A percentile compares a stretch with the other conserved stretches of the same genome.
Evolutionary conservation across 2,797 vertebrate genomes (phyloP).

Genomic region (Champsocephalus esox): DNA sequence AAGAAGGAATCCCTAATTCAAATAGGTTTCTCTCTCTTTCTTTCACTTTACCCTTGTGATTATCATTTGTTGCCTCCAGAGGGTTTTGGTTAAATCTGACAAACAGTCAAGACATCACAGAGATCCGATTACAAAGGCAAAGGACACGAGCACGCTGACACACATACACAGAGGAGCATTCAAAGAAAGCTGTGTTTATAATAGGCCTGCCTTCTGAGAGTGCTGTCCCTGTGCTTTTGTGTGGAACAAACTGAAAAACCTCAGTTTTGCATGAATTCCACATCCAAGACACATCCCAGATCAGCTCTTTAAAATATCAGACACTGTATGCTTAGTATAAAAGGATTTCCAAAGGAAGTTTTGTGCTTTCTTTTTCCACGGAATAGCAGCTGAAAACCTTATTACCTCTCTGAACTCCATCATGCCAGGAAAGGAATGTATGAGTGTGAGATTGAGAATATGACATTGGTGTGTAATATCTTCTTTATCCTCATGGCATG

Average conservation of each 20-base stretch:
- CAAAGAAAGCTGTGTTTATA: slow-evolving; percentile 55
- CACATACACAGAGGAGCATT: slow-evolving; percentile 31
- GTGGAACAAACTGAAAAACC: slow-evolving; percentile 53
- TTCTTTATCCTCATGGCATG: slow-evolving; percentile 14
- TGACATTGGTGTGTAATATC: slow-evolving; percentile 21
- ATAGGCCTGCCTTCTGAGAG: slow-evolving; percentile 55
- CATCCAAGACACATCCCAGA: slow-evolving; percentile 31
- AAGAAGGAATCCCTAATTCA: slow-evolving; percentile 65
- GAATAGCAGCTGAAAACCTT: slow-evolving; percentile 29
- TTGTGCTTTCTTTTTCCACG: slow-evolving; percentile 19
- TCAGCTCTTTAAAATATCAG: slow-evolving; percentile 34
- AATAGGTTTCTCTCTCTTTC: slow-evolving; percentile 46
- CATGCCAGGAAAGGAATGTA: slow-evolving; percentile 13
- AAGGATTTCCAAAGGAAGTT: slow-evolving; percentile 39
- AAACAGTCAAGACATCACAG: slow-evolving; percentile 72
- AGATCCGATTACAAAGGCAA: slow-evolving; percentile 70
- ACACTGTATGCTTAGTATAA: slow-evolving; percentile 20
- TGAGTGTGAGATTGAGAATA: slow-evolving; percentile 6
- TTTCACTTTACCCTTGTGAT: slow-evolving; percentile 59
- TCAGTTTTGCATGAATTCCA: slow-evolving; percentile 50
- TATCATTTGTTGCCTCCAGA: slow-evolving; percentile 61
- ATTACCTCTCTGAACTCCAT: slow-evolving; percentile 17
- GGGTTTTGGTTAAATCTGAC: slow-evolving; percentile 62
- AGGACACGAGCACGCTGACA: slow-evolving; percentile 47
- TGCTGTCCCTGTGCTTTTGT: slow-evolving; percentile 45